phyloP scores from a whole-genome alignment of 2,888 invertebrate species.

The Masnerella sp. region DNA sequence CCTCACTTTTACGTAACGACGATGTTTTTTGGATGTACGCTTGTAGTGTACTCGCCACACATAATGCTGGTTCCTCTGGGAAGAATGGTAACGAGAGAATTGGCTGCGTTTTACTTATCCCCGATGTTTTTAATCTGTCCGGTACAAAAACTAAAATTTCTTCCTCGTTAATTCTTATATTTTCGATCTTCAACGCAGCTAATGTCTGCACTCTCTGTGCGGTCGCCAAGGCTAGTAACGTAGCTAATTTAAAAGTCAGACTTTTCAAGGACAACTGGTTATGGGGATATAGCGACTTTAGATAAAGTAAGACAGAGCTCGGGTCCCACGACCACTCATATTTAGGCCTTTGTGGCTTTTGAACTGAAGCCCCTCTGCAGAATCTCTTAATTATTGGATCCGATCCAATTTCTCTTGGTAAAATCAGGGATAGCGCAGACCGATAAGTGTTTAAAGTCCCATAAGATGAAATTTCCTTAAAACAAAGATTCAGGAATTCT shows the following conservation, averaged over 20 bases:
- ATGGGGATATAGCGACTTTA: not conserved
- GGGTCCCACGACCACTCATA: slow-evolving; percentile 16
- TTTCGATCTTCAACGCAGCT: not conserved
- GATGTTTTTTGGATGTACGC: slow-evolving; percentile 2
- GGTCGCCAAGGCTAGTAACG: slow-evolving; percentile 9
- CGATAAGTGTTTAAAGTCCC: not conserved
- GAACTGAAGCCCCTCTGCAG: slow-evolving; percentile 8
- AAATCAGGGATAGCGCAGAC: not conserved
- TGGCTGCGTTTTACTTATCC: slow-evolving; percentile 5
- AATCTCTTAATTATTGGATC: not conserved
- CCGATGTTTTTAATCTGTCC: slow-evolving; percentile 12
- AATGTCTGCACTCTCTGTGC: slow-evolving; percentile 4
- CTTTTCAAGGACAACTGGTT: not conserved
- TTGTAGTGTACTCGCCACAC: slow-evolving; percentile 8
- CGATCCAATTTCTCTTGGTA: not conserved
- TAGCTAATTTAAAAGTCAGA: slow-evolving; percentile 4
- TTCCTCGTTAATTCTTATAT: not conserved
- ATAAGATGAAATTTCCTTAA: not conserved
- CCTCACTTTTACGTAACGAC: not conserved
- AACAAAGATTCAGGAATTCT: not conserved
- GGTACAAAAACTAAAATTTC: slow-evolving; percentile 1
- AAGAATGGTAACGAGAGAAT: slow-evolving; percentile 1
- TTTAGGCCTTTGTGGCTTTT: slow-evolving; percentile 2
- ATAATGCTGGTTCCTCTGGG: slow-evolving; percentile 10
- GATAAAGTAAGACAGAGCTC: not conserved